These are phyloP conservation scores for Myxocyprinus asiaticus DNA, from an alignment of 2,113 vertebrate genomes.

Conservation along the genomic window DNA sequence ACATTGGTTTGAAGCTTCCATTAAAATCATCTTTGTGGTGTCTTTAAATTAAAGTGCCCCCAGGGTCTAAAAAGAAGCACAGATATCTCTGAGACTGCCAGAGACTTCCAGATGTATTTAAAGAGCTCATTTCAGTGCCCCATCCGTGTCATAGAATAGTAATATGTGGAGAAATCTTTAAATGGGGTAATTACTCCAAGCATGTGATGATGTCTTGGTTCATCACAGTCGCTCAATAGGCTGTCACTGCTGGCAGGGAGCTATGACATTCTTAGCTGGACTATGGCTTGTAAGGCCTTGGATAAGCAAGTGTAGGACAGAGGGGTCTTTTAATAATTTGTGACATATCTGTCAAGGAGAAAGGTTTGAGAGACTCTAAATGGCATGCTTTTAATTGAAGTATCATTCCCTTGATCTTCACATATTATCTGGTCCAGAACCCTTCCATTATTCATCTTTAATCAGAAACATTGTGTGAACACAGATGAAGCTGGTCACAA, in stretches of 20 bases:
- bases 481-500: not conserved
- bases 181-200: constrained; percentile 75
- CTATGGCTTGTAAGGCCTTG: constrained; percentile 58
- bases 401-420: constrained; percentile 49
- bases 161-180: constrained; percentile 63
- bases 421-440: constrained; percentile 7
- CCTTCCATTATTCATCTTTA: too few species aligned
- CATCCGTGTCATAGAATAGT: constrained; percentile 60
- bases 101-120: constrained; percentile 58
- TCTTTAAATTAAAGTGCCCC: constrained; percentile 55
- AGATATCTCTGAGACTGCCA: constrained; percentile 19
- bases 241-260: constrained; percentile 25
- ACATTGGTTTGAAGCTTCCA: constrained; percentile 15
- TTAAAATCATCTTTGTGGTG: constrained; percentile 18
- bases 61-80: constrained; percentile 53
- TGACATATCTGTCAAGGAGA: constrained; percentile 66
- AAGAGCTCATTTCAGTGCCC: constrained; percentile 63
- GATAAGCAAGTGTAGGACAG: constrained; percentile 47
- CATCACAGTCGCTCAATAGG: constrained; percentile 58
- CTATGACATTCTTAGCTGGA: constrained; percentile 43
- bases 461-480: constrained; percentile 33
- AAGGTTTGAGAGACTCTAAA: constrained; percentile 58
- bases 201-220: constrained; percentile 73
- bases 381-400: constrained; percentile 48
- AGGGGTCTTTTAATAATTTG: constrained; percentile 62